A percentile compares a stretch with the other conserved stretches of the same genome.
These are phyloP conservation scores for Uropsilus gracilis DNA, from an alignment of 2,113 vertebrate genomes.

Conservation along the genomic window DNA sequence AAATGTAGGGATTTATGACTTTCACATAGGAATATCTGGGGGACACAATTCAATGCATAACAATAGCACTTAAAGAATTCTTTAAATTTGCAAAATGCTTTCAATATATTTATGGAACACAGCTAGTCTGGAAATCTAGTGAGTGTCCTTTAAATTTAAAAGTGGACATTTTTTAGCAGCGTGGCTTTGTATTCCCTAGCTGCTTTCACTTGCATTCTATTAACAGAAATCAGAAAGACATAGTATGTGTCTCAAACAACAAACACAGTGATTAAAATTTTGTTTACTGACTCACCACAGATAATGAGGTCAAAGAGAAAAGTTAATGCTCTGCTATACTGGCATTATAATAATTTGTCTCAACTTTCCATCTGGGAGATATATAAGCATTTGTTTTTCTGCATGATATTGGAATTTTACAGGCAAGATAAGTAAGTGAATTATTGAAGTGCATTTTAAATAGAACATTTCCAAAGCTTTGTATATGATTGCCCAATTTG, in stretches of 20 bases:
- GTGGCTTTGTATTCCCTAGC: neutral
- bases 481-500: neutral
- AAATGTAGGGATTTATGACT: neutral
- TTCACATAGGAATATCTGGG: neutral
- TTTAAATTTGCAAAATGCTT: neutral
- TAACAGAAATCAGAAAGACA: conserved; percentile 9
- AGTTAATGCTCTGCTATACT: conserved; percentile 16
- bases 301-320: conserved; percentile 57
- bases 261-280: conserved; percentile 12
- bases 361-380: conserved; percentile 27
- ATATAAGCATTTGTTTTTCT: conserved; percentile 53
- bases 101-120: neutral
- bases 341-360: conserved; percentile 47
- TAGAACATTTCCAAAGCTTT: conserved; percentile 33
- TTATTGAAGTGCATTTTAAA: conserved; percentile 46
- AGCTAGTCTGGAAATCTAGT: neutral
- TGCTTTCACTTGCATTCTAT: neutral
- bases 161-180: neutral
- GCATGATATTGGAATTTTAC: neutral
- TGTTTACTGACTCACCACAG: conserved; percentile 58
- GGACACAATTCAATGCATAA: neutral
- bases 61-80: neutral
- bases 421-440: conserved; percentile 50
- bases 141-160: neutral
- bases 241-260: neutral